Evolutionary conservation across 2,888 invertebrate species (phyloP).

Genomic region (Mongoloraphidia duomilia): DNA sequence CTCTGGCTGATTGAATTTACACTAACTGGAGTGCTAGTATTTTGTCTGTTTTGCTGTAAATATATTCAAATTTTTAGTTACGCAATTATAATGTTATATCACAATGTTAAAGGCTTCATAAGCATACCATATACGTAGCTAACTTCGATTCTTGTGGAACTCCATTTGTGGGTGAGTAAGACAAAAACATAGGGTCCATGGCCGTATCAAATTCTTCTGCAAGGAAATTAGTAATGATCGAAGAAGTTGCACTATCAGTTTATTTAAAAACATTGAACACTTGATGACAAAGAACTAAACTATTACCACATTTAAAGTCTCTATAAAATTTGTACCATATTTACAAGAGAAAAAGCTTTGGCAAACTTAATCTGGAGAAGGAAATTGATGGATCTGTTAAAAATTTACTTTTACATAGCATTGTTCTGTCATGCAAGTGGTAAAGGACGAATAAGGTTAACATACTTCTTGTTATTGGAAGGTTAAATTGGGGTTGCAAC

Average conservation of each 20-base stretch:
- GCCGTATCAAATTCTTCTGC: constrained; percentile 11
- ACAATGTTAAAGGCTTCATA: constrained; percentile 5
- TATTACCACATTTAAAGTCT: background rate
- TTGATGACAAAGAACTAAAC: background rate
- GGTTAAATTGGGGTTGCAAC: too few relatives aligned
- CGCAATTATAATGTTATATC: background rate
- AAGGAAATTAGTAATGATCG: constrained; percentile 2
- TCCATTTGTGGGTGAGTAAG: constrained; percentile 53
- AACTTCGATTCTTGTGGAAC: constrained; percentile 74
- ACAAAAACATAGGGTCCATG: constrained; percentile 65
- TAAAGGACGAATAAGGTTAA: too few relatives aligned
- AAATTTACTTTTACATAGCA: background rate
- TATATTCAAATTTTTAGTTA: too few relatives aligned
- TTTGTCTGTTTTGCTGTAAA: constrained; percentile 21
- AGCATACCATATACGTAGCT: constrained; percentile 66
- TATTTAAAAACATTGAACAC: background rate
- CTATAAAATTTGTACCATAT: background rate
- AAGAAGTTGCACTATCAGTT: background rate
- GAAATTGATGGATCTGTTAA: background rate
- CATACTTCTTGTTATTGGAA: too few relatives aligned
- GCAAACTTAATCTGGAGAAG: background rate
- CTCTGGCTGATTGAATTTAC: constrained; percentile 22
- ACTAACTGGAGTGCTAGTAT: constrained; percentile 21
- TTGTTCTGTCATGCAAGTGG: too few relatives aligned
- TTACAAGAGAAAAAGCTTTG: background rate